Evolutionary conservation across 2,113 vertebrate species (phyloP).

Genomic region (Tyrannus savana): DNA sequence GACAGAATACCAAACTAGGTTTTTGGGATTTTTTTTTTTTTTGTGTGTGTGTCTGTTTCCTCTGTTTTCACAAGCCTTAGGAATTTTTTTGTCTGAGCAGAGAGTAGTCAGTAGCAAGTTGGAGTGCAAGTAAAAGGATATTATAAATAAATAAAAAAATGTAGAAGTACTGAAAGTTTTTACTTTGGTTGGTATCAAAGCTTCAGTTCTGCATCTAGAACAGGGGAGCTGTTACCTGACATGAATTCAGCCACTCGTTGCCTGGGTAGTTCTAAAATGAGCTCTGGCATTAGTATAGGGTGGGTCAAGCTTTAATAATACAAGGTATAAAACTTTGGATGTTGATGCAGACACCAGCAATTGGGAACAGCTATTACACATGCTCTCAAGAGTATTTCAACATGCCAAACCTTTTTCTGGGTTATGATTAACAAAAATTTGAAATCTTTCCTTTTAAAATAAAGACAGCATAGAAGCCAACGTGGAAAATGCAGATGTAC

Average conservation of each 20-base stretch:
- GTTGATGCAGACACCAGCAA: neutral
- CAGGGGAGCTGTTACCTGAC: neutral
- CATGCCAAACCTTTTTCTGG: neutral
- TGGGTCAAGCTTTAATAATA: neutral
- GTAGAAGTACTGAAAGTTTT: neutral
- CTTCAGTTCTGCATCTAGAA: neutral
- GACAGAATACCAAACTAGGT: neutral
- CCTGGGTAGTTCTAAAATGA: neutral
- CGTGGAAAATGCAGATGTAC: conserved; percentile 88
- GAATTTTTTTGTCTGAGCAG: neutral
- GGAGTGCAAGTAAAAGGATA: neutral
- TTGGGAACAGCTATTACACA: neutral
- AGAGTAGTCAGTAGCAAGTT: neutral
- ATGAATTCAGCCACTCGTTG: neutral
- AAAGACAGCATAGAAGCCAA: conserved; percentile 99
- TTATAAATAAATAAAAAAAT: too few species aligned
- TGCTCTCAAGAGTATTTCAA: neutral
- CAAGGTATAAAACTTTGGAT: neutral
- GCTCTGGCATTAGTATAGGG: fast-evolving
- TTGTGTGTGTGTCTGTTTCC: neutral
- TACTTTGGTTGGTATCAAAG: neutral
- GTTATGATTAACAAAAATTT: neutral
- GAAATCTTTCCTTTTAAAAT: conserved; percentile 34
- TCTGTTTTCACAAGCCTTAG: neutral
- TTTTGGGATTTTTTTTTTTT: neutral